Base-by-base conservation (phyloP, 2,797 vertebrate species). In the Kryptolebias ocellatus region DNA sequence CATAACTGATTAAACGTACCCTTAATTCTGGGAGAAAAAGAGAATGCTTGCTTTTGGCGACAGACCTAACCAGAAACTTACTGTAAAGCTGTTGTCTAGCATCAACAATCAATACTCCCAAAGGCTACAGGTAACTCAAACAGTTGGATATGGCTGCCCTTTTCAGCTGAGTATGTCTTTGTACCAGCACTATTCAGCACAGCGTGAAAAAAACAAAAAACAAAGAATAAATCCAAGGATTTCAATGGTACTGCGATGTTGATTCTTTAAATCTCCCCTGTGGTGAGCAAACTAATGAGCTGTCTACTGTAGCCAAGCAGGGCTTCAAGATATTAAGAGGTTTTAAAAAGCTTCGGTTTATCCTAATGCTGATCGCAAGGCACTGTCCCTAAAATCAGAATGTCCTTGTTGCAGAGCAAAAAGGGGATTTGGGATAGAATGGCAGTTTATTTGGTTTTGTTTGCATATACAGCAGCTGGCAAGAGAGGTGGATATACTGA, bases 201-300 rank as follows among this genome's bases (percentile, higher is more conserved):
- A 58, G 18, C 1, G 15, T 4, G 17, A 5, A 18, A 55, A 55
- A 55, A 37, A 10, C 1, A 17, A 34, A 39, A 1, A 17, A 14
- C 27, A 53, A 29, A 16, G 18, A 8, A 24, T 20, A 53, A 53
- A 53, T 7, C 9, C 2, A 2, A 18, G 45, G 24, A 20, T 52
- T 52, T 53, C 0, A 31, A 52, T 54, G 53, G 39, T 44, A 37
- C 12, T 57, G 47, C 60, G 24, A 5, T 66, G 37, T 42, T 60
- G 57, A 24, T 69, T 53, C 37, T 72, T 67, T 39, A 67, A 52
- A 72, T 53, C 54, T 70, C 45, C 50, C 18, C 24, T 53, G 62
- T 53, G 51, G 52, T 51, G 12, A 50, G 44, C 37, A 51, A 60
- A 72, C 55, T 67, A 75, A 78, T 70, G 53, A 64, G 56, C 29